Conservation (phyloP, 2,113 vertebrate species). For the Bos javanicus region DNA sequence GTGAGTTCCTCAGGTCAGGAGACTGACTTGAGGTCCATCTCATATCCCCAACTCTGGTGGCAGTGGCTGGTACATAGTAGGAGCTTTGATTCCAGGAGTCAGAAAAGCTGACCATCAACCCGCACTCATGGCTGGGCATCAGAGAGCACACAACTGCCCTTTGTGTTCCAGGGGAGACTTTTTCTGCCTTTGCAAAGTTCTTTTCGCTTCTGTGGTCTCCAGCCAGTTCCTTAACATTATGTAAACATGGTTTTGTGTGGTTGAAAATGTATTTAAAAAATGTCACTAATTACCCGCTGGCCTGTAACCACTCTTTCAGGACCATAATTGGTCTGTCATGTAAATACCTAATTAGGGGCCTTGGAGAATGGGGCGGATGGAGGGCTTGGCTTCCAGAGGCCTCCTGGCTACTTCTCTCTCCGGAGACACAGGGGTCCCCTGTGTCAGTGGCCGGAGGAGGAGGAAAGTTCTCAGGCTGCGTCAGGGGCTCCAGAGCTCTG, state of each 20-base stretch:
- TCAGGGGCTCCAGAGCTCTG: neutral
- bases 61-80: neutral
- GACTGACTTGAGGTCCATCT: neutral
- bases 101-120: neutral
- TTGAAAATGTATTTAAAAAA: slow-evolving; percentile 69
- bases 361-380: neutral
- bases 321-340: slow-evolving; percentile 42
- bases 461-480: neutral
- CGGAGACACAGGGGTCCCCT: neutral
- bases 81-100: neutral
- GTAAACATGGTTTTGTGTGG: slow-evolving; percentile 49
- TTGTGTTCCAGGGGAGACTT: neutral
- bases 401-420: neutral
- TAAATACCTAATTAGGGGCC: slow-evolving; percentile 57
- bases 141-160: neutral
- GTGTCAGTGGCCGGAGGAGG: neutral
- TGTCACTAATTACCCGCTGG: slow-evolving; percentile 58
- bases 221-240: slow-evolving; percentile 40
- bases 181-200: neutral
- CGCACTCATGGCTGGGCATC: neutral
- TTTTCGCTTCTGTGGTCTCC: slow-evolving; percentile 43
- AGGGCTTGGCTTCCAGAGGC: neutral
- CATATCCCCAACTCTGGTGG: accelerated
- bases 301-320: slow-evolving; percentile 45
- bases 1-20: neutral